Evolutionary conservation across 2,797 vertebrate genomes (phyloP).

Genomic region (Agapornis canus): DNA sequence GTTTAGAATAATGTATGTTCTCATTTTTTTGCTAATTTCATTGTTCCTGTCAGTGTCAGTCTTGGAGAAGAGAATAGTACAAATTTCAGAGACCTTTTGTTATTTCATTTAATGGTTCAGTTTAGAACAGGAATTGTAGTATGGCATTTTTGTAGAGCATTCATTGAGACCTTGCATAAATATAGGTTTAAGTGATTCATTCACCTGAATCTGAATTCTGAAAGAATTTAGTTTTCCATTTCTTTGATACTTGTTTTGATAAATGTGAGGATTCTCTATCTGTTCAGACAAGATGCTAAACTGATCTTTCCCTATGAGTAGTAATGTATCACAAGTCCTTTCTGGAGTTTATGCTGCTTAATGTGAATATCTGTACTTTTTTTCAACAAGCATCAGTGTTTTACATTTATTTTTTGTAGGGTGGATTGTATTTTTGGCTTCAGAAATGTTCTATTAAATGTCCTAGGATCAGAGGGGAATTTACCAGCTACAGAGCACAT

Average conservation of each 20-base stretch:
- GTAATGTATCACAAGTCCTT: background rate
- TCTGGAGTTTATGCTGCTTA: background rate
- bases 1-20: background rate
- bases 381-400: background rate
- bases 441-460: slow-evolving; percentile 37
- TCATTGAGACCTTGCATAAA: background rate
- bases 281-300: background rate
- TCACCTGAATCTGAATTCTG: background rate
- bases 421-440: slow-evolving; percentile 32
- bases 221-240: background rate
- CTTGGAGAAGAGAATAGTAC: background rate
- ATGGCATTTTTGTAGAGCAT: background rate
- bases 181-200: background rate
- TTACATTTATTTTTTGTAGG: slow-evolving; percentile 28
- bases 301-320: background rate
- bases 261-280: background rate
- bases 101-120: background rate
- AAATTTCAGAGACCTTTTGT: background rate
- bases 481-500: background rate
- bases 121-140: background rate
- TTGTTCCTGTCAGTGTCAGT: background rate
- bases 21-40: background rate
- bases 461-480: slow-evolving; percentile 11
- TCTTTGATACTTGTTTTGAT: background rate
- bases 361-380: background rate